A percentile compares a stretch with the other conserved stretches of the same genome.
Conservation (phyloP, 2,113 vertebrate species). For the Acrocephalus arundinaceus region DNA sequence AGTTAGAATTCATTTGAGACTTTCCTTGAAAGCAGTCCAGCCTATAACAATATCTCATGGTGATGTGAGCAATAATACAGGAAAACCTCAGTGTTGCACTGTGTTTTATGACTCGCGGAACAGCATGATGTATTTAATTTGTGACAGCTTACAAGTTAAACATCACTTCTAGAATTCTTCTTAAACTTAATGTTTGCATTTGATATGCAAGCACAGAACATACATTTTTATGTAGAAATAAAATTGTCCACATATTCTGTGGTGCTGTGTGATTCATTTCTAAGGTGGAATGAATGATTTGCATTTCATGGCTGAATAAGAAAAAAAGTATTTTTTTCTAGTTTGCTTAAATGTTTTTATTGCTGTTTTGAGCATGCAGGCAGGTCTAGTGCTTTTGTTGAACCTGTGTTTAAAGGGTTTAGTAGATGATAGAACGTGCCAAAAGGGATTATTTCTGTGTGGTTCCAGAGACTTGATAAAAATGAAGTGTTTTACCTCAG, state of each 20-base stretch:
- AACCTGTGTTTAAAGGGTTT: not conserved
- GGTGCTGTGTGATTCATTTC: constrained; percentile 29
- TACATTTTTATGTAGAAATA: constrained; percentile 50
- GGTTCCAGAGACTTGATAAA: not conserved
- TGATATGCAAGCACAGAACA: not conserved
- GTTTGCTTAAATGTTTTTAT: not conserved
- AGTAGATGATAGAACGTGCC: not conserved
- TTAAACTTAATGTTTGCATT: constrained; percentile 18
- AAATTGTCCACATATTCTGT: constrained; percentile 25
- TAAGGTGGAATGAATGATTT: not conserved
- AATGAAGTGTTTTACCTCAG: not conserved
- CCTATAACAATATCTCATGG: constrained; percentile 40
- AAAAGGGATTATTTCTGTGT: not conserved
- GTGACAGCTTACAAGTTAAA: constrained; percentile 30
- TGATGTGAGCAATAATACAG: constrained; percentile 39
- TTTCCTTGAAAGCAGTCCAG: not conserved
- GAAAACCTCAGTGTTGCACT: not conserved
- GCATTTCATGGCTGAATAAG: not conserved
- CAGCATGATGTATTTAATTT: constrained; percentile 48
- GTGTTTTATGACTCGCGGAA: constrained; percentile 33
- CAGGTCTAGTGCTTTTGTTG: not conserved
- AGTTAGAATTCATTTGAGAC: constrained; percentile 20
- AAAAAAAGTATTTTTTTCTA: not conserved
- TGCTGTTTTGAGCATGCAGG: not conserved
- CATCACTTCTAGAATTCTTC: constrained; percentile 18